Percentiles rank a stretch among this genome's conserved stretches.
Conservation (phyloP, 2,888 invertebrate species). For the Allophyes oxyacanthae region DNA sequence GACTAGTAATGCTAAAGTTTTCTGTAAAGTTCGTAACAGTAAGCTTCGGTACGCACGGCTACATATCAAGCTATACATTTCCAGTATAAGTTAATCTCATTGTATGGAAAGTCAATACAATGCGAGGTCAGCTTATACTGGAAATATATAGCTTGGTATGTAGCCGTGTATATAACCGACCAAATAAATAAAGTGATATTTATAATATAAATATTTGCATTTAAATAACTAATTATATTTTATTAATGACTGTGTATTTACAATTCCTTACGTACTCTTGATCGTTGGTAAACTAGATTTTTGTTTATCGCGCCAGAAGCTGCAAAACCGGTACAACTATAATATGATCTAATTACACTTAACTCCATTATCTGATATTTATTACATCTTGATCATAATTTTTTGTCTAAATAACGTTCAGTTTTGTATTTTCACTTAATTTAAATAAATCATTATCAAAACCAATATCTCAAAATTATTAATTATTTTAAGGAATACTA, state of each 20-base stretch:
- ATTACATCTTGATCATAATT: slow-evolving; percentile 15
- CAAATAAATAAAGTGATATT: slow-evolving; percentile 12
- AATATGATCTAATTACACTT: slow-evolving; percentile 42
- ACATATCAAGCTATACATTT: no score
- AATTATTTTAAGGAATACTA: no score
- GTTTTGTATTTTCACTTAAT: slow-evolving; percentile 26
- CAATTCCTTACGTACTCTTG: background rate
- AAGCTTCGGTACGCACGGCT: no score
- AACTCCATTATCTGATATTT: slow-evolving; percentile 23
- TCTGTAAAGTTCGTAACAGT: background rate
- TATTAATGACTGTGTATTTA: slow-evolving; percentile 6
- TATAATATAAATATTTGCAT: slow-evolving; percentile 21
- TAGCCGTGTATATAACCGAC: no score
- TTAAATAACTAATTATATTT: slow-evolving; percentile 4
- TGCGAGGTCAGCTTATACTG: no score
- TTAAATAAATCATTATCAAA: slow-evolving; percentile 23
- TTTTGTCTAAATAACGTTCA: slow-evolving; percentile 36
- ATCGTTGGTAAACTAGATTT: slow-evolving; percentile 29
- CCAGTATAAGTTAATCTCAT: no score
- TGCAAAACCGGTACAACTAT: slow-evolving; percentile 32
- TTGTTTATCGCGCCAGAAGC: slow-evolving; percentile 29
- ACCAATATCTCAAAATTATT: background rate
- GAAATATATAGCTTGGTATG: background rate
- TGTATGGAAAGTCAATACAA: no score
- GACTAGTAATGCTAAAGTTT: background rate